Evolutionary conservation across 2,113 vertebrate species (phyloP).

Genomic region (Prinia subflava): DNA sequence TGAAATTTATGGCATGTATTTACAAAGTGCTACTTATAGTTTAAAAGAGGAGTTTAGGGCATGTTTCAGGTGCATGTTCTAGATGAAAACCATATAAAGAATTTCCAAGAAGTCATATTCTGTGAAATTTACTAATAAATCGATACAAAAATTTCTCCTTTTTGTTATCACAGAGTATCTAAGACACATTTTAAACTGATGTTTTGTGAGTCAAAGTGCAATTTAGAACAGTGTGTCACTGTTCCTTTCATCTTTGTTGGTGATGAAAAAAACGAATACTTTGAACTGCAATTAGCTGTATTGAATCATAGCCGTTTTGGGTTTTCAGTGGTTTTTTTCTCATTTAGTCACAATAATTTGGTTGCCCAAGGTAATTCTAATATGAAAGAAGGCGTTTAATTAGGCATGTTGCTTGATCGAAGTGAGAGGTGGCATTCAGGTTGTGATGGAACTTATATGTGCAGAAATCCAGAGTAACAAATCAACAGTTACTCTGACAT

Average conservation of each 20-base stretch:
- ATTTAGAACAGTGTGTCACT: not conserved
- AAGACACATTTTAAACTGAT: not conserved
- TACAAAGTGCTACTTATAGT: not conserved
- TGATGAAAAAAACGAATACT: not conserved
- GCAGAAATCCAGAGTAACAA: not conserved
- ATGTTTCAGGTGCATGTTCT: not conserved
- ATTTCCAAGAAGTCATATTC: not conserved
- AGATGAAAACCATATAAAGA: not conserved
- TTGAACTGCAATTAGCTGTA: not conserved
- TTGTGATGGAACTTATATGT: not conserved
- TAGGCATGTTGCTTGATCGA: not conserved
- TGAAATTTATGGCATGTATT: not conserved
- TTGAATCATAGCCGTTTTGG: not conserved
- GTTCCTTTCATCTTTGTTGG: not conserved
- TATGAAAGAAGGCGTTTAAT: not conserved
- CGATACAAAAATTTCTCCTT: not conserved
- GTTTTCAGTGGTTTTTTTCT: not conserved
- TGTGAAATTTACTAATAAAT: not conserved
- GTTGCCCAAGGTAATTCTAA: not conserved
- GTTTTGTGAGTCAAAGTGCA: not conserved
- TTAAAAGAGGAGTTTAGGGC: not conserved
- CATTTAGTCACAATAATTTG: not conserved
- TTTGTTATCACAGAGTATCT: not conserved
- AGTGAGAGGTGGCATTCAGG: not conserved
- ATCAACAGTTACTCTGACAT: not conserved